A percentile compares a stretch with the other conserved stretches of the same genome.
These are phyloP conservation scores for Etheostoma cragini DNA, from an alignment of 2,113 vertebrate species.

Conservation along the genomic window DNA sequence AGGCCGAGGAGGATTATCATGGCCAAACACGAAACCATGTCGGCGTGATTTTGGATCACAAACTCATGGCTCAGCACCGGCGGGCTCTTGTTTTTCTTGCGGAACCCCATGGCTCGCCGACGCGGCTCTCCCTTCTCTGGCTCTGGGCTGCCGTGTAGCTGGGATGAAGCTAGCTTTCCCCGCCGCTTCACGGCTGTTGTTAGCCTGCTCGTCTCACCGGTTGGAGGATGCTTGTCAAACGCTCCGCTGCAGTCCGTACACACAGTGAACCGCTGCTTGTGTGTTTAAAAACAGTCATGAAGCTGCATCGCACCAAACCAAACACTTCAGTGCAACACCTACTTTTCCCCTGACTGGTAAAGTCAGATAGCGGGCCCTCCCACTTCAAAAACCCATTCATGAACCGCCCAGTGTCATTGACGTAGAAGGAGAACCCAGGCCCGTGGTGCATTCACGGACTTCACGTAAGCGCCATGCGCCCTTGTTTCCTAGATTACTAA, in stretches of 20 bases:
- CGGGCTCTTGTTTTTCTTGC: conserved; percentile 85
- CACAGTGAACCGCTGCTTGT: conserved; percentile 42
- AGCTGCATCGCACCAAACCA: conserved; percentile 54
- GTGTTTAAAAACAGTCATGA: conserved; percentile 66
- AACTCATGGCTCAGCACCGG: conserved; percentile 87
- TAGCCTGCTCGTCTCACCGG: conserved; percentile 28
- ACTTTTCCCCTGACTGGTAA: conserved; percentile 60
- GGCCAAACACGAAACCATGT: conserved; percentile 81
- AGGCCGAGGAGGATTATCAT: conserved; percentile 81
- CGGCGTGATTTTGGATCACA: conserved; percentile 86
- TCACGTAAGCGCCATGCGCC: conserved; percentile 10
- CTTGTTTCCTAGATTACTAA: background rate
- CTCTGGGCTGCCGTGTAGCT: conserved; percentile 25
- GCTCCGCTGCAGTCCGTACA: conserved; percentile 28
- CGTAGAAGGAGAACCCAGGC: conserved; percentile 71
- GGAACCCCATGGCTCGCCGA: conserved; percentile 80
- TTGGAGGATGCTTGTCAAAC: conserved; percentile 17
- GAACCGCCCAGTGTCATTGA: conserved; percentile 77
- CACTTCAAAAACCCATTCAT: conserved; percentile 75
- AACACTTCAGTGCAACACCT: conserved; percentile 65
- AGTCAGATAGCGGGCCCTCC: conserved; percentile 72
- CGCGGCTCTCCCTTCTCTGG: conserved; percentile 30
- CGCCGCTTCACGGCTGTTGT: conserved; percentile 23
- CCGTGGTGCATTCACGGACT: conserved; percentile 60
- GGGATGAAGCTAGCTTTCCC: conserved; percentile 37